Evolutionary conservation across 2,113 vertebrate species (phyloP).

Genomic region (Phalacrocorax brasilianus): DNA sequence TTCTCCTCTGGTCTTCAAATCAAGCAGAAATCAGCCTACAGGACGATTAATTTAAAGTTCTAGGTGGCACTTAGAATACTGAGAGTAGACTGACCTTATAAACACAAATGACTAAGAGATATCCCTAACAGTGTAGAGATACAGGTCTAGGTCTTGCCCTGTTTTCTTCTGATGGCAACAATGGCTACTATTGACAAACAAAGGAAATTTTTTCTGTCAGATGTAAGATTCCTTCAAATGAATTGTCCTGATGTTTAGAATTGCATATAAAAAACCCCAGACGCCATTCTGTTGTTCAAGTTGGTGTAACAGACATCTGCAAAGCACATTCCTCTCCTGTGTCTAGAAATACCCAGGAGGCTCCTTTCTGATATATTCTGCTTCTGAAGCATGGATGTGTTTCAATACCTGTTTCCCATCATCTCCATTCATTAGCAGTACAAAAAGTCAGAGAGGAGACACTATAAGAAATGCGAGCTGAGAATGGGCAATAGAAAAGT

Average conservation of each 20-base stretch:
- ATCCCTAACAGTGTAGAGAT: background rate
- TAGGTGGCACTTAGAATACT: background rate
- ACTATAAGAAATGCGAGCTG: background rate
- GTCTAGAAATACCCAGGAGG: background rate
- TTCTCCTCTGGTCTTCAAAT: background rate
- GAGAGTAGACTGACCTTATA: background rate
- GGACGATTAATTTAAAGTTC: background rate
- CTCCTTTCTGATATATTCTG: background rate
- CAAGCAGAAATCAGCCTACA: background rate
- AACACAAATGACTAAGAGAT: background rate
- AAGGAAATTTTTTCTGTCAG: background rate
- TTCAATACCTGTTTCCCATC: background rate
- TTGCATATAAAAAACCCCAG: background rate
- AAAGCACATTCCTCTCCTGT: background rate
- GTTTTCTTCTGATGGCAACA: background rate
- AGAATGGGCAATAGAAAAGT: background rate
- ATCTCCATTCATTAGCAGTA: background rate
- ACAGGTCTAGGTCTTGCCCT: background rate
- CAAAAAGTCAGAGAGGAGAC: background rate
- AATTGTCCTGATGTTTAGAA: background rate
- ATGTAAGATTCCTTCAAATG: background rate
- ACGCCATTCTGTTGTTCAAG: background rate
- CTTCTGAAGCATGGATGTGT: background rate
- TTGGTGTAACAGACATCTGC: background rate
- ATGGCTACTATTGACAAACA: background rate